Conservation (phyloP, 2,113 vertebrate species). For the Campylomormyrus tamandua region DNA sequence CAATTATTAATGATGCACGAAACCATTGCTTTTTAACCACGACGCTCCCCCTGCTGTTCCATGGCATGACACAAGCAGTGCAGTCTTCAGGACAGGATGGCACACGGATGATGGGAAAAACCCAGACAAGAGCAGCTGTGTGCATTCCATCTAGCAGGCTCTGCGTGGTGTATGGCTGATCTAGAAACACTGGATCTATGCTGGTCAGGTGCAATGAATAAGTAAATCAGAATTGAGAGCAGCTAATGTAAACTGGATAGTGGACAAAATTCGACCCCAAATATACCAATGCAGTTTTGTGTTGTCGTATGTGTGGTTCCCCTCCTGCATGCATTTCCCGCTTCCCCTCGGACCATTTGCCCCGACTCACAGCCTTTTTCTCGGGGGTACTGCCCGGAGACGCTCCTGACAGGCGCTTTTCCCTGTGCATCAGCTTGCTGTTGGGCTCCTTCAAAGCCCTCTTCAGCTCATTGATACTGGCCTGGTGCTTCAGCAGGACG, state of each 20-base stretch:
- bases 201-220: neutral
- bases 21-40: neutral
- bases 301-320: neutral
- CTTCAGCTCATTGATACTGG: slow-evolving; percentile 98
- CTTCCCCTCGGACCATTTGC: neutral
- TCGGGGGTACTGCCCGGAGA: slow-evolving; percentile 76
- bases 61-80: neutral
- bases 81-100: neutral
- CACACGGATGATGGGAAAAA: neutral
- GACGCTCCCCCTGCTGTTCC: neutral
- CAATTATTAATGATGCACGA: neutral
- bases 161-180: neutral
- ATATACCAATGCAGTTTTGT: neutral
- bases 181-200: neutral
- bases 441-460: slow-evolving; percentile 87
- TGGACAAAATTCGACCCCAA: neutral
- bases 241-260: neutral
- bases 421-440: slow-evolving; percentile 84
- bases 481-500: slow-evolving; percentile 93
- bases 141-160: neutral
- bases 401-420: slow-evolving; percentile 74
- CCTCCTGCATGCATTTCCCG: neutral
- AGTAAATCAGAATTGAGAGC: neutral
- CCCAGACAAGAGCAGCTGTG: neutral
- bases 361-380: slow-evolving; percentile 66